These are phyloP conservation scores for Myotis vivesi DNA, from an alignment of 2,797 vertebrate species.

Conservation along the genomic window DNA sequence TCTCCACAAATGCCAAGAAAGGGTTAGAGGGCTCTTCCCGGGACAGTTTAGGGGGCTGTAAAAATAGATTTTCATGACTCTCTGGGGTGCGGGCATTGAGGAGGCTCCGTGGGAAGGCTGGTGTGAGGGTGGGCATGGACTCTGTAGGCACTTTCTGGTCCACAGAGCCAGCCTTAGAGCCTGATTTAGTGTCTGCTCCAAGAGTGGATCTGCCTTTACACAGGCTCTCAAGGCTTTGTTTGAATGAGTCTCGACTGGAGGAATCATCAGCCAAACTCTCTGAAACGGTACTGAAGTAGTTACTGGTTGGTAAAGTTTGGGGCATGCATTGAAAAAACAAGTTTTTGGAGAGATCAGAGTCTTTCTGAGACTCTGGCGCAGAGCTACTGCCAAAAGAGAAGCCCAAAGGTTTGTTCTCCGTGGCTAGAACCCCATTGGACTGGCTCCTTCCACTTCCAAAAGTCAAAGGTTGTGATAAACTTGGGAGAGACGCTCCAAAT, in stretches of 20 bases:
- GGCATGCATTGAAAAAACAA: constrained; percentile 99
- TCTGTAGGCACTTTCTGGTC: constrained; percentile 87
- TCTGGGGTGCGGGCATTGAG: constrained; percentile 89
- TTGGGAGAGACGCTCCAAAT: constrained; percentile 89
- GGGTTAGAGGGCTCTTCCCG: constrained; percentile 94
- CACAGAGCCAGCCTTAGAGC: constrained; percentile 89
- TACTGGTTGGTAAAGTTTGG: constrained; percentile 92
- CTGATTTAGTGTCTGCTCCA: constrained; percentile 88
- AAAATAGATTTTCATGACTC: constrained; percentile 96
- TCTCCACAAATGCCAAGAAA: constrained; percentile 94
- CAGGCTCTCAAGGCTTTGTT: constrained; percentile 87
- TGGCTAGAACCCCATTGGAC: constrained; percentile 90
- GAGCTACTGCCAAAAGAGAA: constrained; percentile 90
- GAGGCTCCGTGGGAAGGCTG: constrained; percentile 90
- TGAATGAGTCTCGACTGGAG: constrained; percentile 90
- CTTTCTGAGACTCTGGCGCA: constrained; percentile 87
- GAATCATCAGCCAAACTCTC: constrained; percentile 92
- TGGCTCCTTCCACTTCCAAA: constrained; percentile 85
- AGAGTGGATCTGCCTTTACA: constrained; percentile 83
- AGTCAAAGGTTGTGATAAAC: constrained; percentile 84
- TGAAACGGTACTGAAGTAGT: constrained; percentile 94
- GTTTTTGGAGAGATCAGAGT: constrained; percentile 91
- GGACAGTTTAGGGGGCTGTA: constrained; percentile 92
- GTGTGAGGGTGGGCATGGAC: constrained; percentile 89
- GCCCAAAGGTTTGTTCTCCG: constrained; percentile 91